A percentile compares a stretch with the other conserved stretches of the same genome.
These are phyloP conservation scores for Leucoraja ocellata DNA, from an alignment of 2,797 vertebrate species.

Conservation along the genomic window DNA sequence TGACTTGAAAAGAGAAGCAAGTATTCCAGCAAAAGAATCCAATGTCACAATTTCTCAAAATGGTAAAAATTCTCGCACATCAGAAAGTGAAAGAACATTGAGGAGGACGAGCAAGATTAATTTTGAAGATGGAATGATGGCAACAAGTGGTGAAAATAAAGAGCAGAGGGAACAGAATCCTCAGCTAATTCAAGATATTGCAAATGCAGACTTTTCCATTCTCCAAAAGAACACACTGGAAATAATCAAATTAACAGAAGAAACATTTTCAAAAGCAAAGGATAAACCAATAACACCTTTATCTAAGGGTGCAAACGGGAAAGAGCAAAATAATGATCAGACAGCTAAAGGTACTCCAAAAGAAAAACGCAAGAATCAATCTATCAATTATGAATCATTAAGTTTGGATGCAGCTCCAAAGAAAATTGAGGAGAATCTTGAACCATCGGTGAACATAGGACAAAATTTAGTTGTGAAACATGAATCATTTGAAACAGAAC, in stretches of 20 bases:
- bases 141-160: not conserved
- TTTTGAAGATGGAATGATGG: slow-evolving; percentile 38
- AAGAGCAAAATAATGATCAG: not conserved
- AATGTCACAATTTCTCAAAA: not conserved
- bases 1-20: not conserved
- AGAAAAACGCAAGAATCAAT: slow-evolving; percentile 45
- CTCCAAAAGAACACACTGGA: slow-evolving; percentile 31
- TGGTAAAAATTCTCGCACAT: not conserved
- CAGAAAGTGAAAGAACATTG: slow-evolving; percentile 45
- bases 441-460: not conserved
- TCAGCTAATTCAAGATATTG: slow-evolving; percentile 39
- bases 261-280: not conserved
- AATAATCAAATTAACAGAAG: not conserved
- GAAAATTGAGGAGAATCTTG: slow-evolving; percentile 41
- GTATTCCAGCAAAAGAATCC: slow-evolving; percentile 6
- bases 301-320: not conserved
- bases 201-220: not conserved
- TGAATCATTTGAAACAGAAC: slow-evolving; percentile 26
- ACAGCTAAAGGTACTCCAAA: slow-evolving; percentile 45
- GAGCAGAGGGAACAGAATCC: not conserved
- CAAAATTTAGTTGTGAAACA: not conserved
- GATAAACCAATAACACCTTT: not conserved
- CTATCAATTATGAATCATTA: slow-evolving; percentile 48
- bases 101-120: slow-evolving; percentile 42
- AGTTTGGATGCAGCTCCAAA: slow-evolving; percentile 48